phyloP scores from a whole-genome alignment of 2,113 vertebrate genomes.

The Cichladusa arquata region DNA sequence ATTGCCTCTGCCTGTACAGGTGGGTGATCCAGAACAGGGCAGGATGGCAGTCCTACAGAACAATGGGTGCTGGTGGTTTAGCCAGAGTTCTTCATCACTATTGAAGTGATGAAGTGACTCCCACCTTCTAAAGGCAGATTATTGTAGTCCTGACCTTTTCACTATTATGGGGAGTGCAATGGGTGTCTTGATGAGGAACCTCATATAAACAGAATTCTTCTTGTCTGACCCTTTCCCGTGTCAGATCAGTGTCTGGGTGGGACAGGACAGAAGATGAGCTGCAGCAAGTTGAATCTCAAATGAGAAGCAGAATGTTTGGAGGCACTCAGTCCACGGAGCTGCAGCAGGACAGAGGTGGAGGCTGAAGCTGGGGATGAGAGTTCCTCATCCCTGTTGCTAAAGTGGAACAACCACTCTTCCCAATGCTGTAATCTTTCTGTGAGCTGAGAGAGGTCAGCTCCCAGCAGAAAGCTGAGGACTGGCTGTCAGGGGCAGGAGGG shows the following conservation, averaged over 20 bases:
- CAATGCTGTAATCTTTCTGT: background rate
- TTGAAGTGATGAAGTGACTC: no score
- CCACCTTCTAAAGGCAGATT: background rate
- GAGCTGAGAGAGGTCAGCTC: background rate
- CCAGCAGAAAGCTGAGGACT: background rate
- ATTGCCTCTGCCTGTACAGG: background rate
- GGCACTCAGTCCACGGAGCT: background rate
- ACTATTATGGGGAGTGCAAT: background rate
- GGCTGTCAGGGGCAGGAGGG: background rate
- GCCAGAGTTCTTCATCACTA: background rate
- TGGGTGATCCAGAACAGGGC: background rate
- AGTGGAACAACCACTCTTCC: background rate
- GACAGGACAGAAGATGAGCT: background rate
- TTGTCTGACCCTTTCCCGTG: background rate
- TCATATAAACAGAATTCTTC: background rate
- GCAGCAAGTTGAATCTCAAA: background rate
- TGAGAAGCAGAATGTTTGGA: background rate
- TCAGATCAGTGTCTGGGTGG: background rate
- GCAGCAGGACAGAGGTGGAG: background rate
- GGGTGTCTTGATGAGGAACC: background rate
- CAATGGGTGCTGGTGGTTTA: rapidly evolving
- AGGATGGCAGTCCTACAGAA: background rate
- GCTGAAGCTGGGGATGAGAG: background rate
- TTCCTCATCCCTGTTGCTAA: background rate
- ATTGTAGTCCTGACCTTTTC: background rate